Base-by-base conservation (phyloP, 2,888 invertebrate species). In the Ectropis crepuscularia region DNA sequence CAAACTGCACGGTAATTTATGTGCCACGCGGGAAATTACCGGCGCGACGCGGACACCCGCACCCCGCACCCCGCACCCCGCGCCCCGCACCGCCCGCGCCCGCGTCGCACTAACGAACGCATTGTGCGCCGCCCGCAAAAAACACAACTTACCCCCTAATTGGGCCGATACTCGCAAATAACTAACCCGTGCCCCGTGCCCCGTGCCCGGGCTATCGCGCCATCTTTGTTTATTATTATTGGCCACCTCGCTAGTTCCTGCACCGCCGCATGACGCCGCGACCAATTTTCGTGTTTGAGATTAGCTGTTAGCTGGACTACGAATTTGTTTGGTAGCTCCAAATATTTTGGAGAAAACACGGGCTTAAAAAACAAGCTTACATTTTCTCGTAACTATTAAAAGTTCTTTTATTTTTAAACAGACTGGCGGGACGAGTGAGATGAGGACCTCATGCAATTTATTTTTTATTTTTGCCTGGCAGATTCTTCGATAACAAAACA, bases 11-110 rank as follows among this genome's bases (percentile, higher is more conserved):
- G 68, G 76, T 82, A 80, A 85, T 86, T 85, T 84, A 86, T 81
- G 81, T 74, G 79, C 76, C 84, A 74, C 81, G 73, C 79, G 86
- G 86, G 86, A 86, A 86, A 86, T 86, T 86, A 86, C 68, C 55
- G 72, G 10, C 73, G 68, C 67, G 69, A 68, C 72, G 70, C 65
- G 64, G 70, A 28, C 16, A 51, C 53, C 60, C 49, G n/a, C n/a
- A n/a, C 63, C 51, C 64, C 57, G 42, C 53, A 57, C 59, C 53
- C 41, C 16, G n/a, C 45, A 61, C 63, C 51, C 64, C 57, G 42
- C 53, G 59, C 59, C 53, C 41, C 16, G n/a, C 45, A 61, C 57
- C 53, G 51, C 59, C 46, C 43, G 53, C 61, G 39, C 45, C 46
- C 45, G 46, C 39, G n/a, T n/a, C 55, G 9, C 46, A 28, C 62